Evolutionary conservation across 2,888 invertebrate genomes (phyloP), one percentile per base, ranked within the genome.

Genomic region (Lutraria lutraria): DNA sequence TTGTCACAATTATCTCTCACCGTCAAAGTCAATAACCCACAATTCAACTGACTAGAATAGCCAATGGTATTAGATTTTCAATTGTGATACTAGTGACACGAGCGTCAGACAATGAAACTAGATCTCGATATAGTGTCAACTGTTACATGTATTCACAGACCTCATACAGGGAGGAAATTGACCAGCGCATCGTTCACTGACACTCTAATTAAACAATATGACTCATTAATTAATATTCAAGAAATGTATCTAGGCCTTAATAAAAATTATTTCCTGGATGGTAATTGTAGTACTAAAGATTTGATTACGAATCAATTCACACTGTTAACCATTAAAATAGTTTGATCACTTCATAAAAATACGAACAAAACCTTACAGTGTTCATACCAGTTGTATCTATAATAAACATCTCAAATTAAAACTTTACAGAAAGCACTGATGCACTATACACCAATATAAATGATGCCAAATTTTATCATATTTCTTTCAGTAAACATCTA

Each of bases 141-240:
- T 68, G 63, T 16, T 34, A 31, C 76, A 31, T n/a, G 34, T 19
- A 34, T 25, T 76, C 76, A 6, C 19, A 31, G 25, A 76, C 76
- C 76, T 34, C 76, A 76, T 76, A 76, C 31, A 19, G 34, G 10
- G 76, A 31, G 76, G 31, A 76, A 16, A 76, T 31, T 76, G 76
- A 76, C 76, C 76, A 31, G 16, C 34, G 31, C 6, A 34, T 76
- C 76, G 6, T 76, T 34, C 16, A 25, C 4, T 76, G 76, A 76
- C 76, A 76, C 25, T 76, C 76, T 76, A 76, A 76, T 76, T 76
- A 34, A 76, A 76, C 76, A 76, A 25, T 34, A 76, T 76, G 34
- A 76, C 34, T 76, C 76, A 76, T 31, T 19, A 34, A 76, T 76
- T 76, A 34, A 76, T 76, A 76, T 76, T 76, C 76, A 76, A 31